phyloP scores from a whole-genome alignment of 2,113 vertebrate genomes.

The Mesoclemmys tuberculata region DNA sequence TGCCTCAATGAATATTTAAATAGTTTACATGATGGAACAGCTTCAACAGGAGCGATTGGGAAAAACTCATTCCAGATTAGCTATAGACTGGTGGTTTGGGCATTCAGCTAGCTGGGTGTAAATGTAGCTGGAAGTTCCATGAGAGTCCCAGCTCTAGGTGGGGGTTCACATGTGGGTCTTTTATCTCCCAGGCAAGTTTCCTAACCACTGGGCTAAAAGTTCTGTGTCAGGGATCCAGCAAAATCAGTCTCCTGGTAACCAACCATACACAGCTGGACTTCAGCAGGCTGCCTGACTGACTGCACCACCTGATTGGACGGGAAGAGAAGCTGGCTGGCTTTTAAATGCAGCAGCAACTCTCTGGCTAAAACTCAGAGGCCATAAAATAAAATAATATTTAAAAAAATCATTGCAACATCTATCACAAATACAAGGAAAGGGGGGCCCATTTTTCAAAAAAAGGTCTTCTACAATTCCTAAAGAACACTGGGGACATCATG shows the following conservation, averaged over 20 bases:
- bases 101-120: not conserved
- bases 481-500: not conserved
- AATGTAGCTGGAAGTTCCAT: not conserved
- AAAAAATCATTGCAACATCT: not conserved
- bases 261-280: not conserved
- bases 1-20: not conserved
- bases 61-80: not conserved
- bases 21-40: not conserved
- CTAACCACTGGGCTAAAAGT: not conserved
- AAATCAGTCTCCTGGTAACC: not conserved
- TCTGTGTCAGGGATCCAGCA: not conserved
- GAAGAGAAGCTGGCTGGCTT: not conserved
- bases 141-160: not conserved
- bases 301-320: not conserved
- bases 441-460: not conserved
- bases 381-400: no score
- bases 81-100: not conserved
- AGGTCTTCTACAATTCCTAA: not conserved
- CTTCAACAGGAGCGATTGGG: not conserved
- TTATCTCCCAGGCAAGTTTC: not conserved
- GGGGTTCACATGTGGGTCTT: not conserved
- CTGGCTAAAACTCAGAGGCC: no score
- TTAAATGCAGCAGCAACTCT: accelerated
- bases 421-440: not conserved
- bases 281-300: not conserved